Evolutionary conservation across 2,888 invertebrate species (phyloP).

Genomic region (Lasioglossum figueresi): DNA sequence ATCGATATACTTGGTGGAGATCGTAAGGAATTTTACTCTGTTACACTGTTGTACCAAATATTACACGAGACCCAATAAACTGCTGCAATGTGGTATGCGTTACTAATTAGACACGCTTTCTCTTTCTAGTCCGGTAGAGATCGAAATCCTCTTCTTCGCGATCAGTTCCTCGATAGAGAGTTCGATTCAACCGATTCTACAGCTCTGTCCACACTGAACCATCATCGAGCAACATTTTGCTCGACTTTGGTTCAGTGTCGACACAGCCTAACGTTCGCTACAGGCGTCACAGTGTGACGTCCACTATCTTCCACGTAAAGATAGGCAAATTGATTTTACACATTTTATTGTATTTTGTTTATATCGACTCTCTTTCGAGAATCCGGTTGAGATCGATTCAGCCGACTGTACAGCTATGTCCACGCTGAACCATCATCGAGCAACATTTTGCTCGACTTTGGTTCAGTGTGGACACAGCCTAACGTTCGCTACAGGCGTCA

Average conservation of each 20-base stretch:
- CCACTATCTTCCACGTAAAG: no score
- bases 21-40: slow-evolving; percentile 67
- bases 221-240: not conserved
- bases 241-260: not conserved
- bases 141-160: not conserved
- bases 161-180: not conserved
- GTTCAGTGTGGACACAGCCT: not conserved
- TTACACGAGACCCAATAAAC: slow-evolving; percentile 69
- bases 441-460: not conserved
- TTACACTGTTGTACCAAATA: slow-evolving; percentile 69
- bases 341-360: no score
- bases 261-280: no score
- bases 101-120: slow-evolving; percentile 47
- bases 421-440: not conserved
- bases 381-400: not conserved
- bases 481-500: not conserved
- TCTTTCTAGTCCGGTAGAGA: not conserved
- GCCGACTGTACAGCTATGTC: rapidly evolving
- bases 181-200: not conserved
- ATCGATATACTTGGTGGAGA: slow-evolving; percentile 46
- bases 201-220: not conserved
- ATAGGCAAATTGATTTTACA: no score
- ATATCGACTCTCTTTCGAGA: not conserved
- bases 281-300: no score
- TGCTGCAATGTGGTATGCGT: slow-evolving; percentile 61